Conservation (phyloP, 2,113 vertebrate genomes). For the Antidorcas marsupialis region DNA sequence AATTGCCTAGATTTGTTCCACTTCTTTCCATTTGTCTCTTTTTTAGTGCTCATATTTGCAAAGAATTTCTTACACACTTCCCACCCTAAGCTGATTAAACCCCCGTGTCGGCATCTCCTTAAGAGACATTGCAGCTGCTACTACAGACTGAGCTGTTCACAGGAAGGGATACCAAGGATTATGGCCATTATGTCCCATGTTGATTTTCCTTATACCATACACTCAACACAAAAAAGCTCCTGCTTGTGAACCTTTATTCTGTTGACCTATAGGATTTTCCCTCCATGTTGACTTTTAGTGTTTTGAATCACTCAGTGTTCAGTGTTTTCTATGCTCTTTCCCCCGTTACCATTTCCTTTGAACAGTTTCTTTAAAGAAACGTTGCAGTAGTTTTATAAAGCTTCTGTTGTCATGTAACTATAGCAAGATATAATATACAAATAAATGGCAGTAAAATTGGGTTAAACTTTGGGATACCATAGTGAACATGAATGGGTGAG, state of each 20-base stretch:
- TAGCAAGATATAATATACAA: not conserved
- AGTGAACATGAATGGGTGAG: not conserved
- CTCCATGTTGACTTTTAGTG: not conserved
- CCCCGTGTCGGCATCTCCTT: not conserved
- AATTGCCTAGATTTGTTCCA: not conserved
- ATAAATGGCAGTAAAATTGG: not conserved
- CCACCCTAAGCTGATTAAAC: not conserved
- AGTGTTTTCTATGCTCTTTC: not conserved
- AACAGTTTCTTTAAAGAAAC: not conserved
- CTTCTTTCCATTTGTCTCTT: not conserved
- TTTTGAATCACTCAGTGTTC: not conserved
- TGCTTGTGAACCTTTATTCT: not conserved
- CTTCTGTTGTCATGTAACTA: not conserved
- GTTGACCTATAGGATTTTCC: not conserved
- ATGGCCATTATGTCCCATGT: not conserved
- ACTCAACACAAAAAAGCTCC: not conserved
- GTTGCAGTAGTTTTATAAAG: not conserved
- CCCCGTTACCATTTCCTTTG: not conserved
- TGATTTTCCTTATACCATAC: not conserved
- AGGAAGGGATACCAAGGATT: not conserved
- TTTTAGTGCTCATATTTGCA: constrained; percentile 1
- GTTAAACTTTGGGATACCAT: not conserved
- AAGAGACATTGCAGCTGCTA: not conserved
- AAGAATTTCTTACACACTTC: not conserved
- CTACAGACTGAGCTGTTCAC: not conserved